These are phyloP conservation scores for Balanococcus diminutus DNA, from an alignment of 2,888 invertebrate species.

Conservation along the genomic window DNA sequence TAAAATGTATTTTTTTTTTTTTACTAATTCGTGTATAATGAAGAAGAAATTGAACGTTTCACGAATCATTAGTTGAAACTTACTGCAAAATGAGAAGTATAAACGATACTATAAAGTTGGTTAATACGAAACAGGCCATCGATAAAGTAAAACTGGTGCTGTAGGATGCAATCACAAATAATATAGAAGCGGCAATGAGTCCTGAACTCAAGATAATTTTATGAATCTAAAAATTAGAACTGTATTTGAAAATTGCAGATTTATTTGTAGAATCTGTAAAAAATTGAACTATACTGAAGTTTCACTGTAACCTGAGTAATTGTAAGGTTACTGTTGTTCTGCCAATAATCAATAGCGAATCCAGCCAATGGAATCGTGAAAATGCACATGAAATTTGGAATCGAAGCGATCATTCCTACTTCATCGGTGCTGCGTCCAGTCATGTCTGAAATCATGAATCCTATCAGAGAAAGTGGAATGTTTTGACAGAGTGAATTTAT, in stretches of 20 bases:
- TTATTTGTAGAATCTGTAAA: background rate
- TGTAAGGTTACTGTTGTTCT: background rate
- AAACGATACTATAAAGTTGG: background rate
- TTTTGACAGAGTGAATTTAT: too few relatives aligned
- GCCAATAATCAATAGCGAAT: background rate
- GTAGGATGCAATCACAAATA: background rate
- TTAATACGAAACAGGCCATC: background rate
- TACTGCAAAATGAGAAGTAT: background rate
- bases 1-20: too few relatives aligned
- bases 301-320: background rate
- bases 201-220: background rate
- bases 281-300: background rate
- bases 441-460: background rate
- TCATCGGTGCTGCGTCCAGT: background rate
- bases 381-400: conserved; percentile 29
- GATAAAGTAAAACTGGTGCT: background rate
- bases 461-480: too few relatives aligned
- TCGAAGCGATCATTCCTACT: conserved; percentile 14
- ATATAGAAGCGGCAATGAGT: background rate
- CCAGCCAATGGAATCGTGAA: background rate
- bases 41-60: too few relatives aligned
- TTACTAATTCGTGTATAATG: too few relatives aligned
- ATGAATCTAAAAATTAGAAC: background rate
- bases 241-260: background rate
- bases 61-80: background rate